A percentile compares a stretch with the other conserved stretches of the same genome.
Conservation (phyloP, 2,888 invertebrate species). For the Plebejus anna region DNA sequence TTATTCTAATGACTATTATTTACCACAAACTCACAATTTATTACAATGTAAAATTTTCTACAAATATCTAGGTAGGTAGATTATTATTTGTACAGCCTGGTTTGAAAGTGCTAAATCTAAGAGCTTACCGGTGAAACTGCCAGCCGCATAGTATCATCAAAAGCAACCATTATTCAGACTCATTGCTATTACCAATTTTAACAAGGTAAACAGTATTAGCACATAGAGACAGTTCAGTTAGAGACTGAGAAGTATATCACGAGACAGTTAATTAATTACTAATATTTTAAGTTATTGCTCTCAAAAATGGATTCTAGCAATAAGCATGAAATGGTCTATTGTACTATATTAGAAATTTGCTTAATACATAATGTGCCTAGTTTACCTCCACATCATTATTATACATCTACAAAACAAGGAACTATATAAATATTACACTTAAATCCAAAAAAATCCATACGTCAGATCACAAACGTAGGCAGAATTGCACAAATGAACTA, state of each 20-base stretch:
- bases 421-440: slow-evolving; percentile 70
- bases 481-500: slow-evolving; percentile 72
- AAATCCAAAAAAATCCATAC: slow-evolving; percentile 68
- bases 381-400: slow-evolving; percentile 43
- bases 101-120: slow-evolving; percentile 74
- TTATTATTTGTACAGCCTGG: slow-evolving; percentile 74
- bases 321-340: slow-evolving; percentile 51
- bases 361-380: slow-evolving; percentile 32
- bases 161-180: slow-evolving; percentile 37
- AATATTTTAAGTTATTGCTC: slow-evolving; percentile 54
- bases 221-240: not conserved
- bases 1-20: slow-evolving; percentile 64
- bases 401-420: slow-evolving; percentile 74
- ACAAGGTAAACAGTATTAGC: not conserved
- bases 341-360: slow-evolving; percentile 45
- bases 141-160: slow-evolving; percentile 44
- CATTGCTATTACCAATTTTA: slow-evolving; percentile 27
- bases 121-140: slow-evolving; percentile 69
- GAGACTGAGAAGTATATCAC: not conserved
- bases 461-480: slow-evolving; percentile 77
- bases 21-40: slow-evolving; percentile 62
- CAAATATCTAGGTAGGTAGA: slow-evolving; percentile 64
- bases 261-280: slow-evolving; percentile 13
- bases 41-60: slow-evolving; percentile 75
- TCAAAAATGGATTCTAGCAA: slow-evolving; percentile 69